phyloP scores from a whole-genome alignment of 1,140 invertebrate species.

The Plectus sambesii region DNA sequence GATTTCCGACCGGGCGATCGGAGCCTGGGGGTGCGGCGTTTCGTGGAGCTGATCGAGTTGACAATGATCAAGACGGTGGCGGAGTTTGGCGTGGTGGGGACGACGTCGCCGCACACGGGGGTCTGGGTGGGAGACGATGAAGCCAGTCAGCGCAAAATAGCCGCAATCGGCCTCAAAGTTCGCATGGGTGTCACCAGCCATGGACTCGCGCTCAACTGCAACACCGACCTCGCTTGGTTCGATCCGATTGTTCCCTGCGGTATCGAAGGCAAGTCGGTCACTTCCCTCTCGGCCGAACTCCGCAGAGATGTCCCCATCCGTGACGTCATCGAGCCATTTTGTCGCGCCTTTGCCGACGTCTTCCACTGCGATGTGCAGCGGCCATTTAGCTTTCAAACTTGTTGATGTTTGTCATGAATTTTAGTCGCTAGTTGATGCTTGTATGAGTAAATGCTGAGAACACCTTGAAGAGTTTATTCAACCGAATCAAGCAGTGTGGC shows the following conservation, averaged over 20 bases:
- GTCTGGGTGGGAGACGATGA: constrained; percentile 56
- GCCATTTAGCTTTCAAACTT: too few relatives aligned
- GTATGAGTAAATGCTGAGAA: too few relatives aligned
- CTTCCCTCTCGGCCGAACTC: constrained; percentile 71
- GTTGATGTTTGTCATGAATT: too few relatives aligned
- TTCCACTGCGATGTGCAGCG: constrained; percentile 45
- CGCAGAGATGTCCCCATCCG: constrained; percentile 46
- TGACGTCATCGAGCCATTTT: constrained; percentile 47
- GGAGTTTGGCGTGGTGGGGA: constrained; percentile 57
- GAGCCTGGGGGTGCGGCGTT: constrained; percentile 63
- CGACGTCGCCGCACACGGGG: too few relatives aligned
- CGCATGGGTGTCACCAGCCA: constrained; percentile 78
- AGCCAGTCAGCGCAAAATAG: constrained; percentile 57
- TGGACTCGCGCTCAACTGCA: constrained; percentile 85
- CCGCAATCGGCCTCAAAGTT: constrained; percentile 55
- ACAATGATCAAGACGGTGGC: constrained; percentile 67
- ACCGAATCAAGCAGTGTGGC: too few relatives aligned
- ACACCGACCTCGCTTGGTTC: constrained; percentile 81
- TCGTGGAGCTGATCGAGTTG: constrained; percentile 69
- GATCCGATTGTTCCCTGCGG: constrained; percentile 90
- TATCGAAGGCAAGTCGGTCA: constrained; percentile 78
- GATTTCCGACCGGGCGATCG: constrained; percentile 49
- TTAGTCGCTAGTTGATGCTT: too few relatives aligned
- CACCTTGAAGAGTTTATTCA: too few relatives aligned
- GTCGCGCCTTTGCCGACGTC: constrained; percentile 46